Evolutionary conservation across 2,888 invertebrate species (phyloP).

Genomic region (Anodontia alba): DNA sequence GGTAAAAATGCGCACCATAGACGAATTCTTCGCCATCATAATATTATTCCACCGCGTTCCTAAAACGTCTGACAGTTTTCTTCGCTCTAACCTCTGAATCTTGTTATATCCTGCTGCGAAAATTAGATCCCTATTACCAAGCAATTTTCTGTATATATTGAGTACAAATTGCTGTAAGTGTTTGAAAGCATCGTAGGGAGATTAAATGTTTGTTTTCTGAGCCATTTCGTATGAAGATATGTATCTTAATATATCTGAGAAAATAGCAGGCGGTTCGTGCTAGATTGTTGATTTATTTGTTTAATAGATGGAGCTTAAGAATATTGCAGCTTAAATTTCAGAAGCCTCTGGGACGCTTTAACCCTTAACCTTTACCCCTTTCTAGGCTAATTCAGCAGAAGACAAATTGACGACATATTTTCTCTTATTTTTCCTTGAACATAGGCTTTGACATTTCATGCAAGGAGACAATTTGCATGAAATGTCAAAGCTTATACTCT

Average conservation of each 20-base stretch:
- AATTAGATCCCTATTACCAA: slow-evolving; percentile 43
- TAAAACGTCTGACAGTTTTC: neutral
- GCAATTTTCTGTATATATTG: neutral
- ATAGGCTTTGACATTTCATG: too few relatives aligned
- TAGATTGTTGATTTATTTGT: slow-evolving; percentile 17
- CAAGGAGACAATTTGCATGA: too few relatives aligned
- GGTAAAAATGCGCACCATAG: slow-evolving; percentile 12
- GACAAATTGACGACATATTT: too few relatives aligned
- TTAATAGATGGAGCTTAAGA: neutral
- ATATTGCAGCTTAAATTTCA: neutral
- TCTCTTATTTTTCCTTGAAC: too few relatives aligned
- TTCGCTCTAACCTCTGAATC: neutral
- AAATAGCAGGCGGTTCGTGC: slow-evolving; percentile 2
- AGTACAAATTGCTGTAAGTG: slow-evolving; percentile 12
- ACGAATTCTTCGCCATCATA: too few relatives aligned
- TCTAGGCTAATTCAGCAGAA: too few relatives aligned
- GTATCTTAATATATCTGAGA: slow-evolving; percentile 17
- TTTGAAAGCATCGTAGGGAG: neutral
- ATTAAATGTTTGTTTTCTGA: slow-evolving; percentile 8
- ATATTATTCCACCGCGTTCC: too few relatives aligned
- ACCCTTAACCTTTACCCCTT: too few relatives aligned
- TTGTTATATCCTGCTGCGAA: slow-evolving; percentile 44
- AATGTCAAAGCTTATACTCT: too few relatives aligned
- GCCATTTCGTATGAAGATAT: slow-evolving; percentile 8
- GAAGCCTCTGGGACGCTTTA: neutral